Base-by-base conservation (phyloP, 2,888 invertebrate genomes). In the Mimumesa dahlbomi region DNA sequence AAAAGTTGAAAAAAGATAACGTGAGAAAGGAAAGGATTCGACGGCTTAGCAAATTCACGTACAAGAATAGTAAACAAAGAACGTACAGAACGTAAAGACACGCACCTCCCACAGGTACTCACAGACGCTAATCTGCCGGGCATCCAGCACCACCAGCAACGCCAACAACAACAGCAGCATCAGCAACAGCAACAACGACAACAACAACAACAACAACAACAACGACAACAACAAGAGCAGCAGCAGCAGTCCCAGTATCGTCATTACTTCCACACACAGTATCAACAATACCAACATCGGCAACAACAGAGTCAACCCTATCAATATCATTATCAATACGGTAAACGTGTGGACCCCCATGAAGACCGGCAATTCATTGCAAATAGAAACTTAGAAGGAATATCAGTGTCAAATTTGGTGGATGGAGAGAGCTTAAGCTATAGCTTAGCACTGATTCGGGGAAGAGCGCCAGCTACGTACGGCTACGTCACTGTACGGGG, bases 401-500 rank as follows among this genome's bases (percentile, higher is more conserved):
- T 90, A 18, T 70, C 81, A 31, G 78, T 93, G 54, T 91, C 91
- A 43, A 94, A 94, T 85, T 91, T 94, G 62, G 91, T 92, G 83
- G 91, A 93, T 87, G 92, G 92, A 72, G 93, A 93, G 81, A 90
- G 87, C 65, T 88, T 94, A 49, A 91, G 91, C 68, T 93, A 93
- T 87, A 92, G 93, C 19, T 88, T 93, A 38, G 91, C 92, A 65
- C 88, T 94, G 31, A 90, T 93, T 29, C 93, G 92, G 84, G 94
- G 93, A 57, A 90, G 91, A 50, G 91, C 93, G 71, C 84, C 87
- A 0, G 69, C 79, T 1, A 81, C 82, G 11, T 91, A 92, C 79
- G 89, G 87, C 31, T 86, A 83, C 49, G 81, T 88, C 16, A 84
- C 79, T n/a, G 82, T 91, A 34, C 90, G 90, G 63, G 88, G 86